These are phyloP conservation scores for Tribolium freemani DNA, from an alignment of 2,888 invertebrate species.

Conservation along the genomic window DNA sequence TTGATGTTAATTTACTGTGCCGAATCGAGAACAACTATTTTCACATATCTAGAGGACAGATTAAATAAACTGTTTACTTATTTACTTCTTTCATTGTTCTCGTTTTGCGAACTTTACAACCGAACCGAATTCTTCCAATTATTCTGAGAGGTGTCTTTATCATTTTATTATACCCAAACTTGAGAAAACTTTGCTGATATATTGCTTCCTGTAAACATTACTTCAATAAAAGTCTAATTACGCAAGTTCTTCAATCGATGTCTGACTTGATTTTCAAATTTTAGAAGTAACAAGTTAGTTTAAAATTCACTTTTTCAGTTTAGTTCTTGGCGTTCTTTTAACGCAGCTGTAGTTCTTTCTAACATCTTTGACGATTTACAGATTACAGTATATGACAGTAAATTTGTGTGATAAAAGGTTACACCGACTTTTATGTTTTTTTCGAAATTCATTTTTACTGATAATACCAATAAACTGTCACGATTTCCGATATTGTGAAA, in stretches of 20 bases:
- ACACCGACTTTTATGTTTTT: no score
- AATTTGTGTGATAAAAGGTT: neutral
- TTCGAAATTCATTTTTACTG: neutral
- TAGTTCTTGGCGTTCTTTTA: neutral
- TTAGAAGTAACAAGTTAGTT: no score
- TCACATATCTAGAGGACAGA: neutral
- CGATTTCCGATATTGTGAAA: neutral
- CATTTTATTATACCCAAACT: neutral
- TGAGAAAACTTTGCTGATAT: neutral
- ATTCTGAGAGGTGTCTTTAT: neutral
- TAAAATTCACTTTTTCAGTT: no score
- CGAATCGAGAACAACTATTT: conserved; percentile 10
- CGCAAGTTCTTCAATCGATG: neutral
- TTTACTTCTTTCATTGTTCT: neutral
- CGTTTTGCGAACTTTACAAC: neutral
- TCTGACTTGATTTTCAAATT: neutral
- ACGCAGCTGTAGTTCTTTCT: no score
- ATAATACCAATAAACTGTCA: neutral
- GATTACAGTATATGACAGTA: neutral
- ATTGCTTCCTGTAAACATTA: neutral
- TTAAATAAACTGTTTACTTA: conserved; percentile 8
- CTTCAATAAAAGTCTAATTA: neutral
- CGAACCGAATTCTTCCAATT: neutral
- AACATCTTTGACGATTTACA: neutral
- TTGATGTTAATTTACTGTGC: conserved; percentile 14